phyloP scores from a whole-genome alignment of 2,797 vertebrate genomes.

The Pseudochaenichthys georgianus region DNA sequence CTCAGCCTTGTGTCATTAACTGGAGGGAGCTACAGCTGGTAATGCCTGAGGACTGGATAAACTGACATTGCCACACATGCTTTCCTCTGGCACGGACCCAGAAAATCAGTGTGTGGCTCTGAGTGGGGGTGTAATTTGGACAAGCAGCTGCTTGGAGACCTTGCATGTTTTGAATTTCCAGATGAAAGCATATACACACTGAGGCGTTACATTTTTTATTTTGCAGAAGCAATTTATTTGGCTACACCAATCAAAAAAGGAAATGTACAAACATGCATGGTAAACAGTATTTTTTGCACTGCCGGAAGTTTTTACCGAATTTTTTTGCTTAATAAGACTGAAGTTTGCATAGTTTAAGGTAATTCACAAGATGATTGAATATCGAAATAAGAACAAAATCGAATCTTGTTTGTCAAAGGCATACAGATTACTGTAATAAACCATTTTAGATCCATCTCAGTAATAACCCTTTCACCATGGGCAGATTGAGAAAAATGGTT shows the following conservation, averaged over 20 bases:
- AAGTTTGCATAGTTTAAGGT: conserved; percentile 31
- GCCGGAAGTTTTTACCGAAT: not conserved
- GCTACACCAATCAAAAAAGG: conserved; percentile 20
- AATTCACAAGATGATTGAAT: conserved; percentile 40
- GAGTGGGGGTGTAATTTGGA: conserved; percentile 23
- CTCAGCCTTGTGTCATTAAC: too few relatives aligned
- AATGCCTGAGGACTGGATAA: conserved; percentile 31
- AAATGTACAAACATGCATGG: conserved; percentile 27
- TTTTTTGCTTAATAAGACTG: conserved; percentile 21
- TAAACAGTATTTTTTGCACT: conserved; percentile 15
- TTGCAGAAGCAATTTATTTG: conserved; percentile 25
- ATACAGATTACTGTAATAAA: conserved; percentile 47
- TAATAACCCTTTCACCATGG: conserved; percentile 31
- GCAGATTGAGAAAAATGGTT: conserved; percentile 52
- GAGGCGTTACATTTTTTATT: conserved; percentile 31
- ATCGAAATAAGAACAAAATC: conserved; percentile 29
- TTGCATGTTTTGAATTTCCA: conserved; percentile 32
- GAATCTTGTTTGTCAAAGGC: conserved; percentile 45
- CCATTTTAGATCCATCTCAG: conserved; percentile 39
- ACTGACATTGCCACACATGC: conserved; percentile 14
- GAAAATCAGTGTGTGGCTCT: conserved; percentile 13
- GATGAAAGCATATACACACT: conserved; percentile 21
- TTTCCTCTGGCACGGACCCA: conserved; percentile 27
- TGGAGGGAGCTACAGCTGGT: not conserved
- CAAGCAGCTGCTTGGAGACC: conserved; percentile 15